A percentile compares a stretch with the other conserved stretches of the same genome.
Evolutionary conservation across 92 coral and sea anemone genomes (phyloP).

Genomic region (Siderastrea siderea): DNA sequence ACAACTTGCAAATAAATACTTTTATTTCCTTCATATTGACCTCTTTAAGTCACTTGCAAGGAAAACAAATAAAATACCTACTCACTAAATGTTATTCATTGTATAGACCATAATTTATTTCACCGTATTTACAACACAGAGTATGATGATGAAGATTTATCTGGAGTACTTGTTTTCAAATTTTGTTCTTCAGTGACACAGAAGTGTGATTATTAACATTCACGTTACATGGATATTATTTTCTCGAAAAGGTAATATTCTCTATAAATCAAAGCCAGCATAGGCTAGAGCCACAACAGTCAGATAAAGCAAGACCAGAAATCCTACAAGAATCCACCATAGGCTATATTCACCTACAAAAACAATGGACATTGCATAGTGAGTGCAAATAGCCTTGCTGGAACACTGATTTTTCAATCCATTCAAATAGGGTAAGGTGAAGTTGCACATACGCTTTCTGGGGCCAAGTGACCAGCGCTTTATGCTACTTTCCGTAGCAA

Average conservation of each 20-base stretch:
- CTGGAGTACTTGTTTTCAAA: not conserved
- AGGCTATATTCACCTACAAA: slow-evolving; percentile 89
- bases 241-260: not conserved
- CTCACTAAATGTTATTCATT: not conserved
- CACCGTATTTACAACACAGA: not conserved
- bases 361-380: not conserved
- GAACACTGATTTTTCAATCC: no score
- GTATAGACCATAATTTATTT: not conserved
- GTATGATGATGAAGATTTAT: slow-evolving; percentile 12
- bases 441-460: no score
- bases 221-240: not conserved
- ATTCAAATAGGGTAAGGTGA: no score
- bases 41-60: slow-evolving; percentile 20
- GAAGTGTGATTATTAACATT: not conserved
- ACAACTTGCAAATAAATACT: not conserved
- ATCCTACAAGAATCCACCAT: slow-evolving; percentile 96
- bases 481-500: no score
- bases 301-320: slow-evolving; percentile 81
- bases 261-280: slow-evolving; percentile 86
- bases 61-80: not conserved
- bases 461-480: no score
- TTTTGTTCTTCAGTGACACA: not conserved
- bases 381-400: no score
- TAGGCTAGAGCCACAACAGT: slow-evolving; percentile 80
- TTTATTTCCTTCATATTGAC: not conserved